These are phyloP conservation scores for Yoshiicerus persimilis DNA, from an alignment of 1,140 invertebrate species.

Conservation along the genomic window DNA sequence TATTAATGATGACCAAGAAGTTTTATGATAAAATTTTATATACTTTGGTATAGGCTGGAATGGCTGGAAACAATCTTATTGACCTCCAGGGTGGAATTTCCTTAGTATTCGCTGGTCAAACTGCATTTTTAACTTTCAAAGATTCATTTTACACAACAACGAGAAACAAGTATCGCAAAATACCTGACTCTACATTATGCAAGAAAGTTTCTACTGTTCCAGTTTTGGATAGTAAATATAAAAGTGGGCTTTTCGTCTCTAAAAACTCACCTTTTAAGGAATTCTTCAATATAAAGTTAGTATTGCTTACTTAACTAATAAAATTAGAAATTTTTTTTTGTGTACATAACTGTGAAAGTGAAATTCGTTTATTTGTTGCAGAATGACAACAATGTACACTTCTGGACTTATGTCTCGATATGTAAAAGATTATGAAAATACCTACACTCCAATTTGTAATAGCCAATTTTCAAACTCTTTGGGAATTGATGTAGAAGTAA, in stretches of 20 bases:
- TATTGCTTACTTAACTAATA: neutral
- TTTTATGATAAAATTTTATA: too few species aligned
- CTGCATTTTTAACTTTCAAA: constrained; percentile 20
- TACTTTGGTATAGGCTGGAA: too few species aligned
- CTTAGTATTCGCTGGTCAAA: neutral
- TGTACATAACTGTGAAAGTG: neutral
- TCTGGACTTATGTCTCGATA: constrained; percentile 12
- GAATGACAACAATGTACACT: neutral
- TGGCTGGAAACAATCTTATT: neutral
- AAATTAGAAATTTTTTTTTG: neutral
- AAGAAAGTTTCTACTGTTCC: neutral
- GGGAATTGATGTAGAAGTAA: neutral
- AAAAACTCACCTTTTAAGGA: constrained; percentile 35
- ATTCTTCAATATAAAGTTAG: constrained; percentile 25
- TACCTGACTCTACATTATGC: neutral
- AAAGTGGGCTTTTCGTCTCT: constrained; percentile 26
- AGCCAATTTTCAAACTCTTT: neutral
- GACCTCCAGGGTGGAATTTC: neutral
- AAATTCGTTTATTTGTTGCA: too few species aligned
- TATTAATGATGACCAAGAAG: too few species aligned
- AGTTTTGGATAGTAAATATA: neutral
- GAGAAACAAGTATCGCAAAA: neutral
- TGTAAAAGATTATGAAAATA: neutral
- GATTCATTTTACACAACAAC: constrained; percentile 33
- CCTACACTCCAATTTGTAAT: neutral